A percentile compares a stretch with the other conserved stretches of the same genome.
Evolutionary conservation across 2,797 vertebrate genomes (phyloP).

Genomic region (Syndactyla subalaris): DNA sequence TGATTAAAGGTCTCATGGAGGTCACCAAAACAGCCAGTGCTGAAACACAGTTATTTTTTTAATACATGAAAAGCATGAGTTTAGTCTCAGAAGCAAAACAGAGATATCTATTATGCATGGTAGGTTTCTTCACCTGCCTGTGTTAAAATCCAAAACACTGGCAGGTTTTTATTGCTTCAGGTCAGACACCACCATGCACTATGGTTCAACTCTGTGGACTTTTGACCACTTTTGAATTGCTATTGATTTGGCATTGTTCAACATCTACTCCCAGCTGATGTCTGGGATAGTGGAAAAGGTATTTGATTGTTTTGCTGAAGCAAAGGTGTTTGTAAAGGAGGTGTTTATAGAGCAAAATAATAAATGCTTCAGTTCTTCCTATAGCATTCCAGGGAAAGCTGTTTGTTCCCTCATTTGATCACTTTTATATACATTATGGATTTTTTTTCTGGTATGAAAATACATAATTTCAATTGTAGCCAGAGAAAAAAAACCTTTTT

Average conservation of each 20-base stretch:
- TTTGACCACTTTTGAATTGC: neutral
- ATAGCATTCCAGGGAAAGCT: neutral
- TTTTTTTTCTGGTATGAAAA: neutral
- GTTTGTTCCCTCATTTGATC: neutral
- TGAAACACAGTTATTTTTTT: slow-evolving; percentile 12
- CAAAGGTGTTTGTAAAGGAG: neutral
- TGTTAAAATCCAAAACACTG: neutral
- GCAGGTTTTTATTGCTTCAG: neutral
- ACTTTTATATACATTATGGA: fast-evolving
- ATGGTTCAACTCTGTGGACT: neutral
- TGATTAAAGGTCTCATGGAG: slow-evolving; percentile 59
- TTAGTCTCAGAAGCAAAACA: neutral
- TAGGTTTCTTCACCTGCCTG: neutral
- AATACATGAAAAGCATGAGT: neutral
- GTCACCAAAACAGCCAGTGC: neutral
- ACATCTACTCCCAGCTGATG: fast-evolving
- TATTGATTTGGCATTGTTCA: neutral
- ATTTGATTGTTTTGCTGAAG: neutral
- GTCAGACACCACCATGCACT: neutral
- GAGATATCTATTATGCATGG: neutral
- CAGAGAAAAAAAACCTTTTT: neutral
- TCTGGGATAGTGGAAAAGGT: neutral
- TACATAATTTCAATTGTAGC: neutral
- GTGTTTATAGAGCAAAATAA: neutral
- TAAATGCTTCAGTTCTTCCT: neutral